Conservation (phyloP, 2,888 invertebrate genomes). For the Leptinotarsa juncta region DNA sequence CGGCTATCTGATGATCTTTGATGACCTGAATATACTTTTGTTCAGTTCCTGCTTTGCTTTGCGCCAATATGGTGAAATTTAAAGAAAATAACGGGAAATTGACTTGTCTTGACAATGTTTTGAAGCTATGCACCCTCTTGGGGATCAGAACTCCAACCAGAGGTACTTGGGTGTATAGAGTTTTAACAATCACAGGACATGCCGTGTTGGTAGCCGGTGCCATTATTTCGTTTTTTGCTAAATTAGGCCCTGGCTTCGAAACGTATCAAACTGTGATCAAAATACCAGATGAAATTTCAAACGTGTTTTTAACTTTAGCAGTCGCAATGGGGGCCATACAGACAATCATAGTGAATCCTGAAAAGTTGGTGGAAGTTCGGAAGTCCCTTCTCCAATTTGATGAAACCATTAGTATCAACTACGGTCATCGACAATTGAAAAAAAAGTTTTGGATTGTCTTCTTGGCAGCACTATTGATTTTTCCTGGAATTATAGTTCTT, state of each 20-base stretch:
- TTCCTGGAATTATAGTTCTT: background rate
- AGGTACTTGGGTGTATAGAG: background rate
- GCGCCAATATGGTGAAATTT: background rate
- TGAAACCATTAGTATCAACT: background rate
- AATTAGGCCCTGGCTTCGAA: background rate
- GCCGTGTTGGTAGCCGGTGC: background rate
- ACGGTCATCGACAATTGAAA: background rate
- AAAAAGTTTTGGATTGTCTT: background rate
- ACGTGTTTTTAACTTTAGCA: constrained; percentile 22
- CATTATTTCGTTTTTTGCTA: constrained; percentile 16
- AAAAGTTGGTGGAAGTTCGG: background rate
- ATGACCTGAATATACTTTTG: background rate
- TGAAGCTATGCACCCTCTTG: background rate
- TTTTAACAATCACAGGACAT: background rate
- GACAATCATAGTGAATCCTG: background rate
- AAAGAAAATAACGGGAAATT: background rate
- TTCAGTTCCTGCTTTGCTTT: background rate
- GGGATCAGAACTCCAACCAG: background rate
- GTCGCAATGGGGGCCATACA: background rate
- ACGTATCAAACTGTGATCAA: background rate
- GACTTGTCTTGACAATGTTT: background rate
- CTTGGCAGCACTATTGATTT: background rate
- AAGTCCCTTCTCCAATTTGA: background rate
- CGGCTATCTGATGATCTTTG: background rate
- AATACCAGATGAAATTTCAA: constrained; percentile 22